Evolutionary conservation across 2,888 invertebrate species (phyloP), one percentile per base, ranked within the genome.

Genomic region (Heliconius aoede): DNA sequence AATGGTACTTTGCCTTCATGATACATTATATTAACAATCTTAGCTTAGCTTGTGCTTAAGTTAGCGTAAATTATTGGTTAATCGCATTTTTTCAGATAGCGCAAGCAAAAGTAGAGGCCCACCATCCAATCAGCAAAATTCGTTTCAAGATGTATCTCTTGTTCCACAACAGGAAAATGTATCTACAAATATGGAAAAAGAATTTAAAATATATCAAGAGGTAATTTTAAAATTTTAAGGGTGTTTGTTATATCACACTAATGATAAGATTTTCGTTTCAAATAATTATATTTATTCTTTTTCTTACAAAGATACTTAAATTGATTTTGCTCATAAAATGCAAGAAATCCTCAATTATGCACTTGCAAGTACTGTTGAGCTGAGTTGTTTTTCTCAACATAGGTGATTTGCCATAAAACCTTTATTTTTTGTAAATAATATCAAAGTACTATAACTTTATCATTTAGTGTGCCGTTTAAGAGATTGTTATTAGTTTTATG

Each of bases 61-160:
- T 51, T 1, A 5, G 18, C 68, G 28, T 28, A 51, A 11, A 4
- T 18, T 21, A 26, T 28, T n/a, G 30, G 28, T 68, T 51, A 28
- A 68, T 51, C 13, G 13, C 18, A 46, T 87, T 87, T 83, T 78
- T 77, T 65, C 81, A 92, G 92, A 92, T 61, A 82, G 79, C 55
- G 75, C 83, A 51, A 79, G 78, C 46, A 89, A 83, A 81, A 79
- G 82, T 58, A 85, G 86, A 46, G 79, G 83, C 62, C 83, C 87
- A 69, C 76, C 82, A 76, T 83, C 79, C 65, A 86, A 83, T 79
- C 86, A 87, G 76, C 85, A 84, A 77, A 87, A 84, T 79, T 83
- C 85, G 80, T 90, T 91, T 82, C 89, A 91, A 83, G 90, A 93
- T 80, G 87, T 89, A 5, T 82, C 89, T 51, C 87, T 90, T 28